Evolutionary conservation across 2,888 invertebrate species (phyloP), one percentile per base, ranked within the genome.

Genomic region (Metacarcinus magister): DNA sequence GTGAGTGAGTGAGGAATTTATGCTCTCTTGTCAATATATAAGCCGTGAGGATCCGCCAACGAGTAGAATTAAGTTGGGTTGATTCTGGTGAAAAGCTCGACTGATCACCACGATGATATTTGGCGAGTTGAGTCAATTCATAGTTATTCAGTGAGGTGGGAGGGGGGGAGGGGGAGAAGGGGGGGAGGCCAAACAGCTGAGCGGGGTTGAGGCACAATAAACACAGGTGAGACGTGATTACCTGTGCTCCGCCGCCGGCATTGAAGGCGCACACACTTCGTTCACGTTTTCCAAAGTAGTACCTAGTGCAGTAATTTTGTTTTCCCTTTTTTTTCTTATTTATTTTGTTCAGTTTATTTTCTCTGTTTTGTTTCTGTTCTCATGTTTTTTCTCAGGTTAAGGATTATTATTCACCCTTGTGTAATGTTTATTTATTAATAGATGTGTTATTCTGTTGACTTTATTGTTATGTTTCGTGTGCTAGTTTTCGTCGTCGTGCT

Each of bases 151-250:
- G 32, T 32, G 82, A 32, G 82, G 82, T 32, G 13, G 54, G 54
- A 13, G 54, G 54, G 54, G 54, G 54, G 13, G 13, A 54, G 54
- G 54, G 5, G 54, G 13, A 54, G 54, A 7, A 54, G 54, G 54
- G 28, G 32, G 32, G 32, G 28, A 82, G 82, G 32, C 32, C 19
- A 82, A 82, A 32, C 82, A 82, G 32, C 8, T 13, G 32, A 82
- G 82, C 82, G 32, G 28, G 82, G 82, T 28, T n/a, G 82, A 82
- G 32, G 82, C 28, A 82, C 32, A 82, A 82, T 82, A 82, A 82
- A 82, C 82, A 82, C 82, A 82, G 82, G 82, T 82, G 82, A 82
- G 82, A 82, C 32, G 82, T 82, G 32, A 82, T 82, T 82, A 82
- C 82, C 82, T 82, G 82, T 82, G 82, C 10, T 32, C 82, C 82